Evolutionary conservation across 2,113 vertebrate species (phyloP).

Genomic region (Fregata magnificens): DNA sequence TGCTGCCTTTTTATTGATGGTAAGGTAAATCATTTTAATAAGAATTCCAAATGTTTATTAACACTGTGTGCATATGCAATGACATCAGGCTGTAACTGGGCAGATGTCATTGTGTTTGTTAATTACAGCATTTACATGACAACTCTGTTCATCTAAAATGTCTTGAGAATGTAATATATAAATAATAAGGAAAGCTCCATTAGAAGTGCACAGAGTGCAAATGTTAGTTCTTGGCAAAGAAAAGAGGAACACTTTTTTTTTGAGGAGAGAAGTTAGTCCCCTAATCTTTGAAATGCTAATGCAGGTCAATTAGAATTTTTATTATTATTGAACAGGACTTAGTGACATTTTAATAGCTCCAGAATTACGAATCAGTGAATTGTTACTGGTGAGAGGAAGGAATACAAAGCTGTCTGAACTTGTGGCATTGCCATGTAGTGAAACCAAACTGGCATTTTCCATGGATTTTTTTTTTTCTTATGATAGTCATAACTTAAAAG

Average conservation of each 20-base stretch:
- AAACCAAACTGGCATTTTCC: neutral
- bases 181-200: neutral
- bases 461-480: neutral
- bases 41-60: neutral
- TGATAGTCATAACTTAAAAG: neutral
- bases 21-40: neutral
- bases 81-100: neutral
- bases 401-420: neutral
- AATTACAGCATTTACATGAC: neutral
- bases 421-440: neutral
- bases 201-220: neutral
- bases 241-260: neutral
- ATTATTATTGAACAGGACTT: neutral
- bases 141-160: neutral
- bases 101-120: neutral
- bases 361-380: neutral
- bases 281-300: conserved; percentile 3
- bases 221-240: neutral
- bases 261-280: neutral
- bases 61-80: neutral
- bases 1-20: neutral
- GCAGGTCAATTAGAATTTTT: neutral
- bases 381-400: neutral
- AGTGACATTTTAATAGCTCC: conserved; percentile 7
- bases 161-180: neutral